Evolutionary conservation across 2,888 invertebrate genomes (phyloP).

Genomic region (Caenorhabditis plicata): DNA sequence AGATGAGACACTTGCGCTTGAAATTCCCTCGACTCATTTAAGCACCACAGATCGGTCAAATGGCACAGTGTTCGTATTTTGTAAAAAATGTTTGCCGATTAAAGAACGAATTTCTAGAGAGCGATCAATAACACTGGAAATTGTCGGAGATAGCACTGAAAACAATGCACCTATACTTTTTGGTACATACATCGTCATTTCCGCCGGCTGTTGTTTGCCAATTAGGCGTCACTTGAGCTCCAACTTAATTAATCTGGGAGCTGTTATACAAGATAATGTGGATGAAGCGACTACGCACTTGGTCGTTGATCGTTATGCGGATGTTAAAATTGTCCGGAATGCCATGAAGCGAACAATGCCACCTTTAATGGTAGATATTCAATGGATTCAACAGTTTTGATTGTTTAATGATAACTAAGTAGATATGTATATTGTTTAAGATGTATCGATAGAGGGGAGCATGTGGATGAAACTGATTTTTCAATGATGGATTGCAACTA

Average conservation of each 20-base stretch:
- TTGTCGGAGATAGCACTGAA: conserved; percentile 13
- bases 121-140: conserved; percentile 12
- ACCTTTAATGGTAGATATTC: conserved; percentile 21
- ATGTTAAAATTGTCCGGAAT: conserved; percentile 2
- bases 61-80: not conserved
- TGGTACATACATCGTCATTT: conserved; percentile 10
- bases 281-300: conserved; percentile 21
- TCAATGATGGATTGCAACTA: conserved; percentile 19
- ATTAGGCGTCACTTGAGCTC: conserved; percentile 12
- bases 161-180: conserved; percentile 1
- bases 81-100: not conserved
- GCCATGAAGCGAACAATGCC: conserved; percentile 11
- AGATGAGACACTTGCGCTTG: too few relatives aligned
- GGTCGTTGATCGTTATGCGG: conserved; percentile 27
- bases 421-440: not conserved
- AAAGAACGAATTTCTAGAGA: not conserved
- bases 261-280: conserved; percentile 5
- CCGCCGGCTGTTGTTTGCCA: conserved; percentile 26
- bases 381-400: conserved; percentile 27
- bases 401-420: too few relatives aligned
- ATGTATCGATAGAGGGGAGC: conserved; percentile 11
- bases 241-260: conserved; percentile 22
- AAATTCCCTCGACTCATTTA: too few relatives aligned
- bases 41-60: not conserved
- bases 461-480: conserved; percentile 16